A percentile compares a stretch with the other conserved stretches of the same genome.
These are phyloP conservation scores for Propithecus coquereli DNA, from an alignment of 2,113 vertebrate species.

Conservation along the genomic window DNA sequence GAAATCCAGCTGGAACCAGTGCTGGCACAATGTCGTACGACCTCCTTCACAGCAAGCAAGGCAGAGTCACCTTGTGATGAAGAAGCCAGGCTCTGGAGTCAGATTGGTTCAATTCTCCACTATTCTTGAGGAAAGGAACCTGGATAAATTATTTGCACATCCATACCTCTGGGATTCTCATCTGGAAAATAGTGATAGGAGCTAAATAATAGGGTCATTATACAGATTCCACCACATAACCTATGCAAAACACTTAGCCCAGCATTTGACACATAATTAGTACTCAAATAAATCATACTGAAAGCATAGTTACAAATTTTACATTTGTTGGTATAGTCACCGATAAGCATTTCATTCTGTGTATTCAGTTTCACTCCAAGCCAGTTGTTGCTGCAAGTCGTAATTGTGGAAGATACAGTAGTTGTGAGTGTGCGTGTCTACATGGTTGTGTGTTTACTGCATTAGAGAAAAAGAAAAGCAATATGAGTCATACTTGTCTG, in stretches of 20 bases:
- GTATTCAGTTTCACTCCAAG: background rate
- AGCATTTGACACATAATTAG: background rate
- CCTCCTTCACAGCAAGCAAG: background rate
- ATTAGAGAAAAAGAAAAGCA: background rate
- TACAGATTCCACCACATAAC: background rate
- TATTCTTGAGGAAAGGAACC: background rate
- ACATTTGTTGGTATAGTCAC: background rate
- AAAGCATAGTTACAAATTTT: background rate
- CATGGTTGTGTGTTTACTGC: background rate
- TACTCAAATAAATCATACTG: background rate
- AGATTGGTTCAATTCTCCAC: background rate
- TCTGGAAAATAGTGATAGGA: background rate
- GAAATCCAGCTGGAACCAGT: background rate
- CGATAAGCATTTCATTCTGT: background rate
- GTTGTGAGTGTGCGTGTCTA: background rate
- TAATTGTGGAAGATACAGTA: background rate
- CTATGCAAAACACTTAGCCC: background rate
- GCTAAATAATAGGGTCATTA: background rate
- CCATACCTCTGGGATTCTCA: background rate
- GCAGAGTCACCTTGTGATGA: background rate
- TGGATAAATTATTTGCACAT: background rate
- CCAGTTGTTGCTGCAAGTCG: background rate
- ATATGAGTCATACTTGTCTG: background rate
- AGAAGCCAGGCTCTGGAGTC: background rate
- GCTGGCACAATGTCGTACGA: accelerated